Evolutionary conservation across 2,797 vertebrate species (phyloP).

Genomic region (Danio albolineatus): DNA sequence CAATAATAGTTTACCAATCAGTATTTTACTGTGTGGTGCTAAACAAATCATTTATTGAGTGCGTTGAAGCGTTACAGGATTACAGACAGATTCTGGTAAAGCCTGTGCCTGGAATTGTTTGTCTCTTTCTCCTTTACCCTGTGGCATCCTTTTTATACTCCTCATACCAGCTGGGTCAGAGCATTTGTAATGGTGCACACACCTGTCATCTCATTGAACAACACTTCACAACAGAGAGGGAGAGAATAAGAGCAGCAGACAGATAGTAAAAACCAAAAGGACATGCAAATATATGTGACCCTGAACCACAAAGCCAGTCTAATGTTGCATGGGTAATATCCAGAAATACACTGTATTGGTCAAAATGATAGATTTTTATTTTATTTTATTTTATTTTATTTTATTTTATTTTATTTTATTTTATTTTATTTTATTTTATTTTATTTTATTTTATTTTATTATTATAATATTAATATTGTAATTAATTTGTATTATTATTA

Average conservation of each 20-base stretch:
- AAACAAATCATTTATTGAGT: constrained; percentile 5
- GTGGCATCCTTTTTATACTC: constrained; percentile 66
- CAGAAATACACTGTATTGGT: too few relatives aligned
- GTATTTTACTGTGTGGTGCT: background rate
- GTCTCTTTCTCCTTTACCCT: constrained; percentile 21
- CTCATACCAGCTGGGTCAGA: constrained; percentile 66
- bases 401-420: too few relatives aligned
- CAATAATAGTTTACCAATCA: constrained; percentile 31
- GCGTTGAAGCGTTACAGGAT: constrained; percentile 6
- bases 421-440: too few relatives aligned
- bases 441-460: too few relatives aligned
- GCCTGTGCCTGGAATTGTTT: constrained; percentile 35
- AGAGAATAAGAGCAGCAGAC: background rate
- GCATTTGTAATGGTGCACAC: constrained; percentile 53
- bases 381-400: too few relatives aligned
- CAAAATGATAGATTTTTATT: too few relatives aligned
- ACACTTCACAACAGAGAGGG: background rate
- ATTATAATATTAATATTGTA: too few relatives aligned
- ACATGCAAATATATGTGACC: background rate
- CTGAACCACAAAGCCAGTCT: too few relatives aligned
- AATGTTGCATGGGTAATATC: too few relatives aligned
- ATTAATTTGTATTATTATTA: too few relatives aligned
- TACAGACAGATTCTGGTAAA: constrained; percentile 42
- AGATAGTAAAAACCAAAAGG: background rate
- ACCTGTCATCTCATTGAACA: constrained; percentile 62